A percentile compares a stretch with the other conserved stretches of the same genome.
phyloP scores from a whole-genome alignment of 2,797 vertebrate species.

The Sebastes glaucus region DNA sequence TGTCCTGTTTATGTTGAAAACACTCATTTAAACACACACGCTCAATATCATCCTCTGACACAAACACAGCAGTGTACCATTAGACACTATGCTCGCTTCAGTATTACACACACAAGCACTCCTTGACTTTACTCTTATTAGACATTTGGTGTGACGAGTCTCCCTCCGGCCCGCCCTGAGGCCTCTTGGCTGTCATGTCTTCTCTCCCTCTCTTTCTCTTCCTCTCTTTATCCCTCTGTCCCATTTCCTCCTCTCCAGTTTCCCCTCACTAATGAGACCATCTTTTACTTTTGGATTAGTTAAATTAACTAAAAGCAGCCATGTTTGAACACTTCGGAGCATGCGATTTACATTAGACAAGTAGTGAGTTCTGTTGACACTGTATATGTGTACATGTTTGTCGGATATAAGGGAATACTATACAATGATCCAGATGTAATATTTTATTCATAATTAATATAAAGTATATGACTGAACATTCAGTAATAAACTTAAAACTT shows the following conservation, averaged over 20 bases:
- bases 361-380: constrained; percentile 14
- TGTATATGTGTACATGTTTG: constrained; percentile 54
- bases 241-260: constrained; percentile 37
- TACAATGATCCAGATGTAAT: constrained; percentile 75
- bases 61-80: neutral
- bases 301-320: constrained; percentile 37
- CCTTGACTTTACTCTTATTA: constrained; percentile 22
- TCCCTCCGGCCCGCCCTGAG: constrained; percentile 36
- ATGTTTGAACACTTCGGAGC: constrained; percentile 32
- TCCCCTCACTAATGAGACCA: constrained; percentile 27
- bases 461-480: constrained; percentile 63
- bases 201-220: neutral
- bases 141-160: constrained; percentile 49
- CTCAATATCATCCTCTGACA: neutral
- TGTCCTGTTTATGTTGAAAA: constrained; percentile 28
- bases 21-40: neutral
- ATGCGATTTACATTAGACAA: constrained; percentile 17
- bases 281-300: constrained; percentile 43
- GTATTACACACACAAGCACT: constrained; percentile 16
- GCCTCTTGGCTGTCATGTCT: constrained; percentile 50
- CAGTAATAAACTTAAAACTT: constrained; percentile 58
- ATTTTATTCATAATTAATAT: constrained; percentile 73
- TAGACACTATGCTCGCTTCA: neutral
- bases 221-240: constrained; percentile 18
- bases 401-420: constrained; percentile 73